A percentile compares a stretch with the other conserved stretches of the same genome.
Conservation (phyloP, 2,113 vertebrate genomes). For the Ochotona princeps region DNA sequence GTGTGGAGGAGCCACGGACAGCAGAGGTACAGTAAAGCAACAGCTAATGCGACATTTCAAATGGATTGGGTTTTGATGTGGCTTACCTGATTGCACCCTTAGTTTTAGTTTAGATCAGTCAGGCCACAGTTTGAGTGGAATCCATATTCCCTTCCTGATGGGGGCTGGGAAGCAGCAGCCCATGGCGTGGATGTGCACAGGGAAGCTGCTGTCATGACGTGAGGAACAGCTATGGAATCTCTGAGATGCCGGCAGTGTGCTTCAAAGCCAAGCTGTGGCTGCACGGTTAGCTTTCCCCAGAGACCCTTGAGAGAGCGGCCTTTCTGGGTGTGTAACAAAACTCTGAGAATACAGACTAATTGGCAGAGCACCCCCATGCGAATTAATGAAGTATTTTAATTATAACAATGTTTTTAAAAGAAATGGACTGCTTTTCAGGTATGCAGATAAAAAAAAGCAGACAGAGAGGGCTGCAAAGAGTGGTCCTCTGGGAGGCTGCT, state of each 20-base stretch:
- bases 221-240: neutral
- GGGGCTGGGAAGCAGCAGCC: neutral
- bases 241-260: neutral
- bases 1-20: conserved; percentile 68
- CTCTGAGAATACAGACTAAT: conserved; percentile 14
- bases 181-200: neutral
- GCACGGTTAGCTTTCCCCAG: neutral
- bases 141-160: neutral
- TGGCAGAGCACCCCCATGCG: neutral
- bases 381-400: conserved; percentile 67
- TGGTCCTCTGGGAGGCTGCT: conserved; percentile 50
- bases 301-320: neutral
- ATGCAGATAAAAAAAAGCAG: conserved; percentile 46
- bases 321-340: conserved; percentile 48
- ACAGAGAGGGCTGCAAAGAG: conserved; percentile 5
- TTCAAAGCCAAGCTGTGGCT: neutral
- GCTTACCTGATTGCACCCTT: neutral
- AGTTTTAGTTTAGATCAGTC: neutral
- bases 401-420: conserved; percentile 59
- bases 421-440: conserved; percentile 37
- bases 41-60: conserved; percentile 4
- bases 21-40: conserved; percentile 85
- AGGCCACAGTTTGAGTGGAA: neutral
- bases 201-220: neutral
- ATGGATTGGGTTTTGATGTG: neutral